phyloP scores from a whole-genome alignment of 2,888 invertebrate species.

The Polydrusus cervinus region DNA sequence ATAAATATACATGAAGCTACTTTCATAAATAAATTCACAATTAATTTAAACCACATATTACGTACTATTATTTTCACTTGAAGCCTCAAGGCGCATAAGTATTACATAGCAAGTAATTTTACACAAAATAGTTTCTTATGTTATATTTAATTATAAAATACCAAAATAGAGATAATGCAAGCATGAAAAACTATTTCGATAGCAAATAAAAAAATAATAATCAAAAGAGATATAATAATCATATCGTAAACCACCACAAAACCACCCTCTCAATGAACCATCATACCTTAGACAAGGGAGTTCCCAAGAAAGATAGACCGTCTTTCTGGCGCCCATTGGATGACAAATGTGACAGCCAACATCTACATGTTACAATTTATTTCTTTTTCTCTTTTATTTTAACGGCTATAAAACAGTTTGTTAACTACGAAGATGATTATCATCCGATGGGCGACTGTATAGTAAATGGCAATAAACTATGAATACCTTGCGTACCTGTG shows the following conservation, averaged over 20 bases:
- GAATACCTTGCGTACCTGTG: conserved; percentile 44
- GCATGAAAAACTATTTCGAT: too few species aligned
- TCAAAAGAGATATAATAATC: too few species aligned
- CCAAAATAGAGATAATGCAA: too few species aligned
- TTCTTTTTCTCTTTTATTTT: conserved; percentile 61
- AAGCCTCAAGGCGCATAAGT: too few species aligned
- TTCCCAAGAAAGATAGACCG: conserved; percentile 41
- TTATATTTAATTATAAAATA: too few species aligned
- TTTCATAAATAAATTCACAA: too few species aligned
- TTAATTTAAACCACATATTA: too few species aligned
- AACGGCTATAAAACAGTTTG: conserved; percentile 64
- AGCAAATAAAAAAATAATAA: too few species aligned
- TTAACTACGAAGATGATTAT: conserved; percentile 62
- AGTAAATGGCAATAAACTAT: conserved; percentile 54
- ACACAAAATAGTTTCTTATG: too few species aligned
- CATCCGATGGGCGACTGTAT: conserved; percentile 54
- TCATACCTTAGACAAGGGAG: conserved; percentile 9
- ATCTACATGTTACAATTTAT: conserved; percentile 62
- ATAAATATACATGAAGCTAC: too few species aligned
- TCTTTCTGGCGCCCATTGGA: conserved; percentile 59
- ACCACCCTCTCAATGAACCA: neutral
- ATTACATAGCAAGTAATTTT: too few species aligned
- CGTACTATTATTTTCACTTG: too few species aligned
- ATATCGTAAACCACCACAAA: neutral
- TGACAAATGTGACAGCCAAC: conserved; percentile 62